Evolutionary conservation across 2,113 vertebrate species (phyloP).

Genomic region (Oceanodroma tethys): DNA sequence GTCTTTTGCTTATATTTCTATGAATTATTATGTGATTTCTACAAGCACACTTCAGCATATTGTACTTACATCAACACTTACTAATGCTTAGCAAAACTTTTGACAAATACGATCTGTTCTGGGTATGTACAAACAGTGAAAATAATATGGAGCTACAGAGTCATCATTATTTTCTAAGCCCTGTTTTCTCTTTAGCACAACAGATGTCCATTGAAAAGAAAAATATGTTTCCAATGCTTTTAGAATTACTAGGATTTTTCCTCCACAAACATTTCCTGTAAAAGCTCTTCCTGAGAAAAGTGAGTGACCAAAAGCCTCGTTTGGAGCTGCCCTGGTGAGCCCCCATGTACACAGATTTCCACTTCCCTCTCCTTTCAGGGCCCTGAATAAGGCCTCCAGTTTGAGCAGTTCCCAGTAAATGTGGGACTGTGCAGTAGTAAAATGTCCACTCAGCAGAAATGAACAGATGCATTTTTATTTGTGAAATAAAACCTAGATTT

Average conservation of each 20-base stretch:
- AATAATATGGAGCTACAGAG: not conserved
- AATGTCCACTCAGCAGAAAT: not conserved
- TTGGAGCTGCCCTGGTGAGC: not conserved
- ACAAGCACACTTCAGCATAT: not conserved
- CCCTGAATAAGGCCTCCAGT: not conserved
- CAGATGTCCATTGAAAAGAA: constrained; percentile 40
- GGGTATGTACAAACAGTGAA: not conserved
- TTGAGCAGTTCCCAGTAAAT: not conserved
- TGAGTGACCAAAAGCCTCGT: not conserved
- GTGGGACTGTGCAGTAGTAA: not conserved
- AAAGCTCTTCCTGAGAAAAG: not conserved
- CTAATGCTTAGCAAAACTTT: constrained; percentile 8
- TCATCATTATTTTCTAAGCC: not conserved
- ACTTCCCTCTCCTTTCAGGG: not conserved
- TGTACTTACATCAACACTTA: constrained; percentile 7
- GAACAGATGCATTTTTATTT: not conserved
- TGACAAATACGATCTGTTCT: constrained; percentile 13
- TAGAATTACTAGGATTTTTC: not conserved
- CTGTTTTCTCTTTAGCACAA: constrained; percentile 3
- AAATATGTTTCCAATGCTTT: constrained; percentile 20
- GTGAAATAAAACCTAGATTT: not conserved
- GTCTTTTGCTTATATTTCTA: not conserved
- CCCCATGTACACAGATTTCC: not conserved
- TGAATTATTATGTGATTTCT: not conserved
- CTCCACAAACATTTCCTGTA: not conserved